These are phyloP conservation scores for Ichneumoninae sp. DNA, from an alignment of 2,888 invertebrate species.

Conservation along the genomic window DNA sequence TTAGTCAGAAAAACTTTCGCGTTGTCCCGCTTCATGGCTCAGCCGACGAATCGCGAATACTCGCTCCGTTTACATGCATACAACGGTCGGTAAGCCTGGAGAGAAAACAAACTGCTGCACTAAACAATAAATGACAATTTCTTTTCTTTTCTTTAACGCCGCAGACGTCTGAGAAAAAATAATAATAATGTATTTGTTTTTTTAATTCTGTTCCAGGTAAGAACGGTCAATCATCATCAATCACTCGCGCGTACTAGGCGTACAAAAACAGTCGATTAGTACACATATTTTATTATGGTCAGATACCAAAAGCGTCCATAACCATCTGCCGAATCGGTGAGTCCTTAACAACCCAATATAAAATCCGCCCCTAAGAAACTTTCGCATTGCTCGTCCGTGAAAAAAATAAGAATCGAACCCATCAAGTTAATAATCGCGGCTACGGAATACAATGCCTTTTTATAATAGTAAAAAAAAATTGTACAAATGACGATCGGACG, in stretches of 20 bases:
- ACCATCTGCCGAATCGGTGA: slow-evolving; percentile 55
- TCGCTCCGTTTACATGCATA: slow-evolving; percentile 29
- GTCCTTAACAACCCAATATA: slow-evolving; percentile 58
- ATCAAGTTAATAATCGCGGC: slow-evolving; percentile 26
- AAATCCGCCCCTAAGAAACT: slow-evolving; percentile 31
- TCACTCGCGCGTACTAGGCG: slow-evolving; percentile 49
- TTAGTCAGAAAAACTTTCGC: slow-evolving; percentile 76
- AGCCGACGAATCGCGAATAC: slow-evolving; percentile 50
- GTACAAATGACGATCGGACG: slow-evolving; percentile 12
- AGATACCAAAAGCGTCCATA: slow-evolving; percentile 44
- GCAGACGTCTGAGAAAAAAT: slow-evolving; percentile 3
- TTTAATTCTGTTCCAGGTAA: slow-evolving; percentile 78
- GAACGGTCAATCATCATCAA: slow-evolving; percentile 65
- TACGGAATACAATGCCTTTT: slow-evolving; percentile 21
- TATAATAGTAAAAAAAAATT: not conserved
- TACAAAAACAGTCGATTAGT: slow-evolving; percentile 60
- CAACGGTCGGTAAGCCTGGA: not conserved
- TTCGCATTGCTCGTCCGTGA: slow-evolving; percentile 5
- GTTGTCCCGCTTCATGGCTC: slow-evolving; percentile 82
- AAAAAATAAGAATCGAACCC: slow-evolving; percentile 2
- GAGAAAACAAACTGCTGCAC: not conserved
- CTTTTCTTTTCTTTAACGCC: not conserved
- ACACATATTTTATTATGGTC: slow-evolving; percentile 53
- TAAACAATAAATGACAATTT: not conserved
- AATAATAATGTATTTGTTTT: not conserved